A percentile compares a stretch with the other conserved stretches of the same genome.
Conservation (phyloP, 2,797 vertebrate species). For the Nyctibius grandis region DNA sequence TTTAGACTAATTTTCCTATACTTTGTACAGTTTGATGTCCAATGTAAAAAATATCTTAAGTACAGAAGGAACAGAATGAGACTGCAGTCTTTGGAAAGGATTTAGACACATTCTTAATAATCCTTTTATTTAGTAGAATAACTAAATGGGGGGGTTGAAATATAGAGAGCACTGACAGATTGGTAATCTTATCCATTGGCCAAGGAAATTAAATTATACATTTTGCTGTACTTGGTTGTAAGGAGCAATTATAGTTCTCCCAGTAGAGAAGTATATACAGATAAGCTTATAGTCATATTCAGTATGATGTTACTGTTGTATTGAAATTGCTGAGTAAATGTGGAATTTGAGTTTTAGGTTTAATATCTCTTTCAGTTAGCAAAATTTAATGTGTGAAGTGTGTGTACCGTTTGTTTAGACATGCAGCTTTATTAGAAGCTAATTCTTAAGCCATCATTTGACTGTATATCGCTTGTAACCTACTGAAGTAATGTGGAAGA, state of each 20-base stretch:
- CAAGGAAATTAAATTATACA: not conserved
- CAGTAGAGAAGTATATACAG: not conserved
- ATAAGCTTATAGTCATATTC: not conserved
- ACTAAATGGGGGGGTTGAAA: not conserved
- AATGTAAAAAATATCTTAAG: not conserved
- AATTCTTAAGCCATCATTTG: not conserved
- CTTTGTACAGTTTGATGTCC: not conserved
- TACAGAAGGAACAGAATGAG: not conserved
- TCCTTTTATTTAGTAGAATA: not conserved
- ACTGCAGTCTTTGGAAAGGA: not conserved
- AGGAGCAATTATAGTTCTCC: not conserved
- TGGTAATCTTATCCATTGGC: not conserved
- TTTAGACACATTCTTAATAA: not conserved
- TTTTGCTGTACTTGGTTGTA: not conserved
- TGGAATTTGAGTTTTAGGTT: not conserved
- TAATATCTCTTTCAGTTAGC: not conserved
- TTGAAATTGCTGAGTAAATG: not conserved
- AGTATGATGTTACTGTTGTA: not conserved
- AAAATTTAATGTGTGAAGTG: not conserved
- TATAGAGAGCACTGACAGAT: not conserved
- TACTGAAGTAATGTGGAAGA: not conserved
- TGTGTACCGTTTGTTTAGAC: not conserved
- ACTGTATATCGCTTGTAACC: fast-evolving
- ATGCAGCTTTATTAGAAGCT: not conserved
- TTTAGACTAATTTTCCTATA: not conserved